phyloP scores from a whole-genome alignment of 2,113 vertebrate genomes.

The Fregetta grallaria region DNA sequence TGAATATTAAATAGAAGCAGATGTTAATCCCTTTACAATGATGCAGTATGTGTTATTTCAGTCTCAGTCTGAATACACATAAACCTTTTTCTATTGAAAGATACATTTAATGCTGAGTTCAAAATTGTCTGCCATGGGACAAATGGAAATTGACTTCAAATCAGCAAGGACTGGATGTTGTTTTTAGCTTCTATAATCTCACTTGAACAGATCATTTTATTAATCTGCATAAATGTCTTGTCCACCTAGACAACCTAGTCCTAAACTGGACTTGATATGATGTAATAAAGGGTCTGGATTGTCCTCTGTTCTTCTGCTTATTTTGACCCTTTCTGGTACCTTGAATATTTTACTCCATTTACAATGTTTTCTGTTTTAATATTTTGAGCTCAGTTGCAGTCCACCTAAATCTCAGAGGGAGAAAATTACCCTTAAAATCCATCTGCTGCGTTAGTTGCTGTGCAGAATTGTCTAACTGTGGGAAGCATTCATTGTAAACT shows the following conservation, averaged over 20 bases:
- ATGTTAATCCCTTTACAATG: neutral
- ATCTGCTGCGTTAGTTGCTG: neutral
- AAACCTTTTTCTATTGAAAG: neutral
- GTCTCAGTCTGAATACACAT: neutral
- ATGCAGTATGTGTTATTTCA: neutral
- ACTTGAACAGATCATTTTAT: neutral
- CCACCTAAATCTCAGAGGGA: neutral
- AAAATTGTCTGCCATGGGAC: neutral
- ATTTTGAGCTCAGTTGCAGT: neutral
- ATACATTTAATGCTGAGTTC: neutral
- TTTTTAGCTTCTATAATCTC: neutral
- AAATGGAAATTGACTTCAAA: neutral
- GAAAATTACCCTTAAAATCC: neutral
- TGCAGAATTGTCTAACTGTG: neutral
- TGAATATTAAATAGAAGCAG: neutral
- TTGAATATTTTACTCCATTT: neutral
- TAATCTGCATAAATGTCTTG: neutral
- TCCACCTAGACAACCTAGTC: no score
- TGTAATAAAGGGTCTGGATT: neutral
- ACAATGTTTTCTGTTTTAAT: neutral
- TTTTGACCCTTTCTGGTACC: neutral
- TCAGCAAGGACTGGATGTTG: neutral
- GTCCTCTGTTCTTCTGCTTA: neutral
- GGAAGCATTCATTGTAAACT: neutral
- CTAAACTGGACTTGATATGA: neutral